Evolutionary conservation across 2,113 vertebrate genomes (phyloP).

Genomic region (Plectropomus leopardus): DNA sequence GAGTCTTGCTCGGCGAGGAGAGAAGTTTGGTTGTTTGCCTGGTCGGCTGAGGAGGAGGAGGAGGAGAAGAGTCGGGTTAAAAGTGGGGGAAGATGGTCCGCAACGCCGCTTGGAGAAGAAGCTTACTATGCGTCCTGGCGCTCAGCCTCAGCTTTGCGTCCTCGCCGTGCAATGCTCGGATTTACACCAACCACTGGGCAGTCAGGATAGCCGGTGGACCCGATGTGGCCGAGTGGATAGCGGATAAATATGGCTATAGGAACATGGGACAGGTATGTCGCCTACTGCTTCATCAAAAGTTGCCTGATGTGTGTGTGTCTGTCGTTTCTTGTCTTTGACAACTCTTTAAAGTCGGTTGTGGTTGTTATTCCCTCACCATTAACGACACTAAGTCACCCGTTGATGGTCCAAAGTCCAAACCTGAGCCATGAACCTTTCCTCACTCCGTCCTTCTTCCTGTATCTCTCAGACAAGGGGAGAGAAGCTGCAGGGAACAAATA

Average conservation of each 20-base stretch:
- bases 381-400: slow-evolving; percentile 40
- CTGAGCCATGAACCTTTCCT: not conserved
- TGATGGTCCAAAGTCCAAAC: slow-evolving; percentile 48
- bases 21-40: slow-evolving; percentile 86
- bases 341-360: slow-evolving; percentile 11
- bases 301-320: slow-evolving; percentile 1
- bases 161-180: slow-evolving; percentile 90
- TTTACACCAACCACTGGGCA: slow-evolving; percentile 99
- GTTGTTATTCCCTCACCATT: not conserved
- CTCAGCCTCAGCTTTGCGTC: slow-evolving; percentile 89
- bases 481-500: slow-evolving; percentile 39
- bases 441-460: not conserved
- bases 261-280: slow-evolving; percentile 96
- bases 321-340: slow-evolving; percentile 2
- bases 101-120: slow-evolving; percentile 84
- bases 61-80: slow-evolving; percentile 72
- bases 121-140: slow-evolving; percentile 89
- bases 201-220: slow-evolving; percentile 93
- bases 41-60: slow-evolving; percentile 73
- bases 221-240: slow-evolving; percentile 92
- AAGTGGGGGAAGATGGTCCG: slow-evolving; percentile 88
- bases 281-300: slow-evolving; percentile 18
- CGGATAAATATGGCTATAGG: slow-evolving; percentile 95
- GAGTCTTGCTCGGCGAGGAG: slow-evolving; percentile 75
- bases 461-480: not conserved